phyloP scores from a whole-genome alignment of 1,140 invertebrate genomes.

The Drosophila bifasciata region DNA sequence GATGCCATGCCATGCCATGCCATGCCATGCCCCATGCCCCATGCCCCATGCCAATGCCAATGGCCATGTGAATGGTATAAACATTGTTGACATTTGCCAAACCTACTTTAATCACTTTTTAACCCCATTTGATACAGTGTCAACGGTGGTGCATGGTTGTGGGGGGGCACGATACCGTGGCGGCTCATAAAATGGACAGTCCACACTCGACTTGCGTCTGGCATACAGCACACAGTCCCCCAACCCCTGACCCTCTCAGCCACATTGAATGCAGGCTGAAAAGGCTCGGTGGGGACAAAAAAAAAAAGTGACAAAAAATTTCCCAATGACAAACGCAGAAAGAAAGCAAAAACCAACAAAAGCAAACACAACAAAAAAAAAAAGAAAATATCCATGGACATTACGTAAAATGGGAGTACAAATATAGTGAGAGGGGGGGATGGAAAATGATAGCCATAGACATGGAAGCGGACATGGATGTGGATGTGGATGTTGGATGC shows the following conservation, averaged over 20 bases:
- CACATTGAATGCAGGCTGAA: slow-evolving; percentile 38
- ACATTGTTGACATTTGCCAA: slow-evolving; percentile 83
- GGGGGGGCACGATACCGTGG: slow-evolving; percentile 11
- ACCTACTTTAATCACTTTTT: slow-evolving; percentile 84
- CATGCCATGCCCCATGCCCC: too few relatives aligned
- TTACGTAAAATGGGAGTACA: not conserved
- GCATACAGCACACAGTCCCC: not conserved
- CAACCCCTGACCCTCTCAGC: not conserved
- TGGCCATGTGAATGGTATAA: slow-evolving; percentile 67
- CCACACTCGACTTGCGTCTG: slow-evolving; percentile 18
- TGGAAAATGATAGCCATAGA: too few relatives aligned
- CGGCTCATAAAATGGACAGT: slow-evolving; percentile 77
- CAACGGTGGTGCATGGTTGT: slow-evolving; percentile 63
- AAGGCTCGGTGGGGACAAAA: slow-evolving; percentile 40
- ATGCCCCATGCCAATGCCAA: slow-evolving; percentile 46
- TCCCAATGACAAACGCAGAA: slow-evolving; percentile 79
- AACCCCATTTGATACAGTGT: slow-evolving; percentile 84
- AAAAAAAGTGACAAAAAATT: slow-evolving; percentile 66
- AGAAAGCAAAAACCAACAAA: slow-evolving; percentile 51
- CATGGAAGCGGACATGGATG: too few relatives aligned
- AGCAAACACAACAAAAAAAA: slow-evolving; percentile 33
- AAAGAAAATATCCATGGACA: too few relatives aligned
- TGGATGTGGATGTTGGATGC: too few relatives aligned
- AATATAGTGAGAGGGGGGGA: not conserved
- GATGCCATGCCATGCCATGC: too few relatives aligned